Evolutionary conservation across 2,888 invertebrate species (phyloP), one percentile per base, ranked within the genome.

Genomic region (Aspidapion aeneum): DNA sequence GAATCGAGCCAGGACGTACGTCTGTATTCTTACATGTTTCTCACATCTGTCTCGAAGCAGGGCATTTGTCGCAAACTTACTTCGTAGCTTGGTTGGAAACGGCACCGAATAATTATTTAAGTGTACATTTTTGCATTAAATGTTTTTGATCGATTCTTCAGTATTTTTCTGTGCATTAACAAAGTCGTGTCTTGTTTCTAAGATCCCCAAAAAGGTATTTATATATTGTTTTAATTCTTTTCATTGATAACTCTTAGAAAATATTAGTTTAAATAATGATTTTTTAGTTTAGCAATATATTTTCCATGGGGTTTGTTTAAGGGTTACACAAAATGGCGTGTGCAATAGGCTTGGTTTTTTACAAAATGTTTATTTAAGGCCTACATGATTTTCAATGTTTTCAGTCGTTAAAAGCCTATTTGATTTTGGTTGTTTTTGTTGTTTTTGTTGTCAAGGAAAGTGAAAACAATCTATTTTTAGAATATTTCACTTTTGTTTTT

Each of bases 101-200:
- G 75, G 75, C 77, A 76, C 79, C n/a, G n/a, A 79, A 80, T 79
- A 80, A 80, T 80, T 80, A 80, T 80, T 80, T 80, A 80, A 80
- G 79, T 77, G 77, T 77, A 71, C 78, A 77, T 78, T 80, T 80
- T 80, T 79, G 78, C 79, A 79, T 80, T 80, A 80, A 78, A 78
- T 75, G 77, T 78, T 76, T 77, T 80, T 78, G 80, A 80, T 80
- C 79, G 63, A 65, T 79, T 77, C 74, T 72, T 64, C 67, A 71
- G 71, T 72, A 74, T 78, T 78, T 77, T 78, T 74, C 35, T 35
- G 68, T 70, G 68, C 72, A 72, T 73, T 75, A 71, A n/a, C n/a
- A 67, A 72, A 67, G 67, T 69, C 72, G 69, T 66, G 69, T 69
- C 71, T 66, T 67, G 69, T 58, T 65, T 68, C 67, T 66, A 64